phyloP scores from a whole-genome alignment of 2,888 invertebrate species.

The Drosophila pseudotakahashii region DNA sequence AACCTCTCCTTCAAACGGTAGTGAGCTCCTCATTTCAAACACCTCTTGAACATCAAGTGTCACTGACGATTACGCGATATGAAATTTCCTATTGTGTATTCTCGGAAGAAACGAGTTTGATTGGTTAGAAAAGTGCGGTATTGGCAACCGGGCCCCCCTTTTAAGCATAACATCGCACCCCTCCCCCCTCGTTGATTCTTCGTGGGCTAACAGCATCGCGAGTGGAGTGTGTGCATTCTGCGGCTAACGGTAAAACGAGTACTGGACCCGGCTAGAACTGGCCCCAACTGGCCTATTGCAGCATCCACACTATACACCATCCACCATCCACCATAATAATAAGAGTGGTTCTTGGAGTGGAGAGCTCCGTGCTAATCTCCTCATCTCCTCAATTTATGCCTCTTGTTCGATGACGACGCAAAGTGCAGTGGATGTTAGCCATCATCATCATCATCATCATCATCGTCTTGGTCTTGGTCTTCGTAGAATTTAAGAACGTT shows the following conservation, averaged over 20 bases:
- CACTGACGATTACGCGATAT: conserved; percentile 69
- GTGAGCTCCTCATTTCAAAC: conserved; percentile 4
- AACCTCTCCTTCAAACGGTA: neutral
- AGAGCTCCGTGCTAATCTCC: conserved; percentile 66
- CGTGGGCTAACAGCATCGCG: conserved; percentile 67
- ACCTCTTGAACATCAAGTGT: conserved; percentile 55
- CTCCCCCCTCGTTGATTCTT: neutral
- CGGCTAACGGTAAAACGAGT: conserved; percentile 84
- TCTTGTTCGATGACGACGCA: conserved; percentile 73
- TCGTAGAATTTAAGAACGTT: conserved; percentile 66
- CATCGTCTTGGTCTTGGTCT: conserved; percentile 10
- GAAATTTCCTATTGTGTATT: conserved; percentile 59
- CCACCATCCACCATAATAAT: conserved; percentile 54
- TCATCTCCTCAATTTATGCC: conserved; percentile 75
- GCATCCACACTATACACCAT: conserved; percentile 49
- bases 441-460: conserved; percentile 41
- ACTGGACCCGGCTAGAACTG: conserved; percentile 66
- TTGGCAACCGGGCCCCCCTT: conserved; percentile 1
- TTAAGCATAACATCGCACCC: neutral
- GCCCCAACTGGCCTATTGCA: conserved; percentile 75
- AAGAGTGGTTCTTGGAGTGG: conserved; percentile 42
- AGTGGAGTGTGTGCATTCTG: conserved; percentile 44
- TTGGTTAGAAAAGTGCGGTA: conserved; percentile 67
- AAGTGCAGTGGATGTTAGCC: conserved; percentile 51
- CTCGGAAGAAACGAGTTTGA: conserved; percentile 71